Evolutionary conservation across 2,888 invertebrate genomes (phyloP).

Genomic region (Macaria notata): DNA sequence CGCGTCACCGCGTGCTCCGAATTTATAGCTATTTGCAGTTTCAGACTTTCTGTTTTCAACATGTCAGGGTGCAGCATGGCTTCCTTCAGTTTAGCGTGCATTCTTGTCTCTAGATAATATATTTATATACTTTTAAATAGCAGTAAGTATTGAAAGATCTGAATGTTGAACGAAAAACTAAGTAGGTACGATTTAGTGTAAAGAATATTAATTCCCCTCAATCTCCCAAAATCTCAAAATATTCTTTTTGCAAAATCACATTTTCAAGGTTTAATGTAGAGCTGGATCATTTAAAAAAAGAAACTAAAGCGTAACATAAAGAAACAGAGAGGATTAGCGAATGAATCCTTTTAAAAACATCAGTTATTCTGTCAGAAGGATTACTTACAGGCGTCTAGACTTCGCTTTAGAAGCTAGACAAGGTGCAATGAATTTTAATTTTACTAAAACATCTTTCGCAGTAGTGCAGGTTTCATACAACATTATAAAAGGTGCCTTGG

Average conservation of each 20-base stretch:
- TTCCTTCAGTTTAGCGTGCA: conserved; percentile 29
- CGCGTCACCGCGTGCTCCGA: conserved; percentile 68
- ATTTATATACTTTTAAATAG: too few relatives aligned
- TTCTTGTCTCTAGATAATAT: too few relatives aligned
- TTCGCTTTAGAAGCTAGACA: conserved; percentile 15
- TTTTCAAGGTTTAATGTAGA: background rate
- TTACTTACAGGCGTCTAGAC: conserved; percentile 26
- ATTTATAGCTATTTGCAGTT: conserved; percentile 75
- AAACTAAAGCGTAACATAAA: conserved; percentile 14
- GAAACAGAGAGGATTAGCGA: conserved; percentile 27
- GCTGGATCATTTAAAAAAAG: conserved; percentile 7
- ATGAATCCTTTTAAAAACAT: conserved; percentile 28
- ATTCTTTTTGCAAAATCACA: too few relatives aligned
- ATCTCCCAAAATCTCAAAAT: too few relatives aligned
- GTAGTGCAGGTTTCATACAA: background rate
- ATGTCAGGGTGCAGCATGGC: conserved; percentile 60
- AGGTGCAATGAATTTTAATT: conserved; percentile 13
- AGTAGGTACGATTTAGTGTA: too few relatives aligned
- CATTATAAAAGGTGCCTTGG: background rate
- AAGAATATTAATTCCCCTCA: background rate
- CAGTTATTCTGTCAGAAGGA: conserved; percentile 28
- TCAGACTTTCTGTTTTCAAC: conserved; percentile 68
- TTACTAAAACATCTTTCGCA: background rate
- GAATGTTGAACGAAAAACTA: too few relatives aligned
- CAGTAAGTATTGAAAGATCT: too few relatives aligned